Base-by-base conservation (phyloP, 1,140 invertebrate species). In the Drosophila pseudoobscura region DNA sequence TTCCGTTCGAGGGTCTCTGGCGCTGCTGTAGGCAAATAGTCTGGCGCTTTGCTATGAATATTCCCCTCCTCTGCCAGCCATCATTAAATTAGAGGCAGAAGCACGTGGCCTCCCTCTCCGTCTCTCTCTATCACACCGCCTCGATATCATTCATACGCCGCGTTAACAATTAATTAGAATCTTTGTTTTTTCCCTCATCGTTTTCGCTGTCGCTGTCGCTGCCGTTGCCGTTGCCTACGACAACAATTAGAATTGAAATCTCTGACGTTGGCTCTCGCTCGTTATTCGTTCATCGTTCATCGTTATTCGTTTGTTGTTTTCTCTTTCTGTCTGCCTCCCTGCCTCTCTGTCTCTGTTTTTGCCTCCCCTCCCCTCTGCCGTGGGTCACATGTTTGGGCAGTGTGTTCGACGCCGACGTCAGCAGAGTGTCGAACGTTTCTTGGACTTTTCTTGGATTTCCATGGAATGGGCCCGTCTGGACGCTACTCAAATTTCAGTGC, bases 151-250 rank as follows among this genome's bases (percentile, higher is more conserved):
- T 59, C 64, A 75, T 59, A 66, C 47, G 51, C 31, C 24, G 53
- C 57, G 55, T 75, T 83, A 46, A 45, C 73, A 68, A 87, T 85
- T 80, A 87, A 85, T 80, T 74, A 55, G 39, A 80, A 66, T 83
- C 78, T 62, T 62, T 49, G 35, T 39, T 39, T 13, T 39, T 13
- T 13, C 11, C 35, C 35, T 39, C 35, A 11, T 11, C 17, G 15
- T 24, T 43, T 24, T 55, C 52, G 58, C 62, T 75, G 82, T 24
- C 20, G 20, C 20, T 43, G 31, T 55, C 52, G 58, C 62, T 75
- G 82, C 78, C 82, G 20, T 24, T 43, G 31, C 58, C 52, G 58
- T 65, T 75, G 82, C 78, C 82, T 80, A 87, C 74, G 82, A 87
- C 74, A 82, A 87, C 56, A 75, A 75, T 62, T 70, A 54, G 17